phyloP scores from a whole-genome alignment of 1,140 invertebrate genomes.

The Pseudachorutes palmiensis region DNA sequence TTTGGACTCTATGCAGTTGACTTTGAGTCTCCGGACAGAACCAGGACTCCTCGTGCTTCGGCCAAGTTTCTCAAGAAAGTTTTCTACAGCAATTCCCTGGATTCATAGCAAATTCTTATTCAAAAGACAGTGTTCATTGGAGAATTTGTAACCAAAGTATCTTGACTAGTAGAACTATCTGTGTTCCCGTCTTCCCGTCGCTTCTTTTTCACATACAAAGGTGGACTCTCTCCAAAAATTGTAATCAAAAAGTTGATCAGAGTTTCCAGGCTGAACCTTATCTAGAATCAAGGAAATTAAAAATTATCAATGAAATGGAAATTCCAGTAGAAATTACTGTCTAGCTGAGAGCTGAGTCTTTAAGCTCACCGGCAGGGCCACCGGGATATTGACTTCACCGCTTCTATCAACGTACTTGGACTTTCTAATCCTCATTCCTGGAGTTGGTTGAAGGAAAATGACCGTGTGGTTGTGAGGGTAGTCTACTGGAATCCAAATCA shows the following conservation, averaged over 20 bases:
- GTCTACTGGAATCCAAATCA: background rate
- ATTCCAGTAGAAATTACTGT: background rate
- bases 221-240: background rate
- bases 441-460: background rate
- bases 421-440: background rate
- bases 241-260: background rate
- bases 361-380: background rate
- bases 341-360: background rate
- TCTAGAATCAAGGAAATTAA: background rate
- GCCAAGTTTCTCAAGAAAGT: background rate
- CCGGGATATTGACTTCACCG: background rate
- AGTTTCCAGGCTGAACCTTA: background rate
- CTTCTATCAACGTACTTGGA: background rate
- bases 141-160: background rate
- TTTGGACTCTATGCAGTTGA: slow-evolving; percentile 69
- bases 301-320: background rate
- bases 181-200: background rate
- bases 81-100: background rate
- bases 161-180: background rate
- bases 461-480: background rate
- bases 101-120: background rate
- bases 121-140: background rate
- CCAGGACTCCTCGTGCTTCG: slow-evolving; percentile 54
- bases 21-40: slow-evolving; percentile 55
- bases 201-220: background rate